phyloP scores from a whole-genome alignment of 1,140 invertebrate species.

The Odontomachus brunneus region DNA sequence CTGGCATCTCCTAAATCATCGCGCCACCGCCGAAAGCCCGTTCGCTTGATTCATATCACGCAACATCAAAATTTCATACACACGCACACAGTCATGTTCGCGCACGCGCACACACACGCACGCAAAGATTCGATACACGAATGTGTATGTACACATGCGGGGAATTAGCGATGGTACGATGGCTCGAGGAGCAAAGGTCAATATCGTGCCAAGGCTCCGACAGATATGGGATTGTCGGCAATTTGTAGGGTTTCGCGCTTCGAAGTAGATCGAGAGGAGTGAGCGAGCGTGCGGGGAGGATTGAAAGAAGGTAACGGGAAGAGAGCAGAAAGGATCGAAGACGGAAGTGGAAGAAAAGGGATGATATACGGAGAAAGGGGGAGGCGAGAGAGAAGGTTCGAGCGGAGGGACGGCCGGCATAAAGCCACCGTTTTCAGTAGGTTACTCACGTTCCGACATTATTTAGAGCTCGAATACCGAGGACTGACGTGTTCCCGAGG shows the following conservation, averaged over 20 bases:
- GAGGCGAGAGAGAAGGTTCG: background rate
- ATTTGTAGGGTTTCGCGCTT: constrained; percentile 64
- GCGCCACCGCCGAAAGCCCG: constrained; percentile 21
- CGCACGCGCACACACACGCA: background rate
- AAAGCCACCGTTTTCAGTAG: constrained; percentile 67
- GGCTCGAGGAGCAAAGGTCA: constrained; percentile 37
- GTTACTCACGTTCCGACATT: constrained; percentile 74
- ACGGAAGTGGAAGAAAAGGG: constrained; percentile 25
- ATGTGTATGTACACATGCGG: background rate
- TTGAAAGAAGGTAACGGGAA: constrained; percentile 14
- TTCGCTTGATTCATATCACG: constrained; percentile 42
- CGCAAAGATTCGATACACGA: too few species aligned
- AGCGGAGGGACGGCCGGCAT: constrained; percentile 10
- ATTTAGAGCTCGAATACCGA: constrained; percentile 72
- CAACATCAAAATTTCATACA: constrained; percentile 38
- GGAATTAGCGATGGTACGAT: constrained; percentile 58
- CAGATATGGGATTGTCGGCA: constrained; percentile 69
- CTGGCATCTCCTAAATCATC: constrained; percentile 41
- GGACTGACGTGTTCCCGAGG: constrained; percentile 65
- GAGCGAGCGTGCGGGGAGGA: constrained; percentile 18
- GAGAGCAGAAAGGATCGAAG: background rate
- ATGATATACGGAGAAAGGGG: background rate
- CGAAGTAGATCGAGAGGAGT: constrained; percentile 54
- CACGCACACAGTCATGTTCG: background rate
- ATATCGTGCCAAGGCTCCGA: constrained; percentile 48